Base-by-base conservation (phyloP, 1,140 invertebrate genomes). In the Trichoplusia ni region DNA sequence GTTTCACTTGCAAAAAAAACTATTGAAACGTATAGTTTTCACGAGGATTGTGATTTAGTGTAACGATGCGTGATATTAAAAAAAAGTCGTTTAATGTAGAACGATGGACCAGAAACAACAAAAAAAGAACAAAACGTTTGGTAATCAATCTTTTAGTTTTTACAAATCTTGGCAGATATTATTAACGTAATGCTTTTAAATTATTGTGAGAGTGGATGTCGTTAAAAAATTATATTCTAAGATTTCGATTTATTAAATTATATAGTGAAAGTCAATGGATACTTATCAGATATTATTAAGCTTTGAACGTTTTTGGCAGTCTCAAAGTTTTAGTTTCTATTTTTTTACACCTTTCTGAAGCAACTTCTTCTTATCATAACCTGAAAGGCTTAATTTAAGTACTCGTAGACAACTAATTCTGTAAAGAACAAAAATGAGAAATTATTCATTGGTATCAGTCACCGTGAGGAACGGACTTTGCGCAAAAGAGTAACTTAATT, bases 1-100 rank as follows among this genome's bases (percentile, higher is more conserved):
- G 68, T 3, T n/a, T n/a, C 18, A 31, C 19, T 46, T 33, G 25
- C 23, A 60, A 67, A 67, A 79, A 85, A 82, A 71, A 71, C 67
- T 65, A 49, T 67, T 1, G 31, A 11, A 67, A 77, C 69, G 74
- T 80, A 82, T 80, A 84, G 71, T 75, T 75, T 81, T 75, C 77
- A 81, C 73, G 75, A 75, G 77, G 71, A 71, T 75, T 64, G 77
- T 86, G 83, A 82, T 84, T 86, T 85, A 85, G 78, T 74, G 75
- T 75, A 68, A 73, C 75, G 75, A 63, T 65, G 71, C 75, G 74
- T 72, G 71, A 61, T 72, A 78, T 77, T 73, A 78, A 76, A 75
- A 79, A 75, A 71, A 40, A 62, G 21, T 75, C 69, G 66, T 78
- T 78, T 73, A 77, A 84, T 83, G 69, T 79, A 62, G 37, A 77